These are phyloP conservation scores for Dromas ardeola DNA, from an alignment of 2,113 vertebrate genomes.

Conservation along the genomic window DNA sequence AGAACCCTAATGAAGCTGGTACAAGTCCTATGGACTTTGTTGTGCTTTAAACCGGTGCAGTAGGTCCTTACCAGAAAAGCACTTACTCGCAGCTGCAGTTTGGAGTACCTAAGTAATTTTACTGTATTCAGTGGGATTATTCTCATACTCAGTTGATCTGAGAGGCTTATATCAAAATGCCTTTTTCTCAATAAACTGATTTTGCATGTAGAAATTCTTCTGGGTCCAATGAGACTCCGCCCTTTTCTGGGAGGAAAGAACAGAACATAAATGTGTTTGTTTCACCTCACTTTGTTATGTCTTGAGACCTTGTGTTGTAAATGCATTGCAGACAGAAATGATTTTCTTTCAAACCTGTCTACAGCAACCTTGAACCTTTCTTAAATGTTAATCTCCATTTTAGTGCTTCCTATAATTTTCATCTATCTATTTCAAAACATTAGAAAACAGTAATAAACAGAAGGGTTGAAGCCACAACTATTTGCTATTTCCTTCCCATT, in stretches of 20 bases:
- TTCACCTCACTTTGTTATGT: background rate
- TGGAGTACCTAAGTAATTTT: background rate
- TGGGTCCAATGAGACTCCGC: background rate
- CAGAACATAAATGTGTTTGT: background rate
- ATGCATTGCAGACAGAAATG: background rate
- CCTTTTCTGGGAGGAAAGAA: background rate
- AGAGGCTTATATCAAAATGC: background rate
- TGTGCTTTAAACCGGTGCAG: background rate
- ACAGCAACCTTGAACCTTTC: background rate
- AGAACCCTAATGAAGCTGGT: background rate
- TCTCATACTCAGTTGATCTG: background rate
- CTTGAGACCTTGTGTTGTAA: background rate
- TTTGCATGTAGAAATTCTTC: background rate
- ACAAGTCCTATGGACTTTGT: background rate
- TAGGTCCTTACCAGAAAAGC: background rate
- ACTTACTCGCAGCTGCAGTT: background rate
- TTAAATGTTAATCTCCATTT: background rate
- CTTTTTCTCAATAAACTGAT: background rate
- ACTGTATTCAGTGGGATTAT: background rate
- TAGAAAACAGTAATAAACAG: background rate
- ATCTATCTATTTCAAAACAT: background rate
- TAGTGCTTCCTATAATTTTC: constrained; percentile 4
- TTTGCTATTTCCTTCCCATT: constrained; percentile 13
- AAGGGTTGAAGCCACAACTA: background rate
- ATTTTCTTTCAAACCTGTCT: background rate